Evolutionary conservation across 1,140 invertebrate species (phyloP).

Genomic region (Lethrus apterus): DNA sequence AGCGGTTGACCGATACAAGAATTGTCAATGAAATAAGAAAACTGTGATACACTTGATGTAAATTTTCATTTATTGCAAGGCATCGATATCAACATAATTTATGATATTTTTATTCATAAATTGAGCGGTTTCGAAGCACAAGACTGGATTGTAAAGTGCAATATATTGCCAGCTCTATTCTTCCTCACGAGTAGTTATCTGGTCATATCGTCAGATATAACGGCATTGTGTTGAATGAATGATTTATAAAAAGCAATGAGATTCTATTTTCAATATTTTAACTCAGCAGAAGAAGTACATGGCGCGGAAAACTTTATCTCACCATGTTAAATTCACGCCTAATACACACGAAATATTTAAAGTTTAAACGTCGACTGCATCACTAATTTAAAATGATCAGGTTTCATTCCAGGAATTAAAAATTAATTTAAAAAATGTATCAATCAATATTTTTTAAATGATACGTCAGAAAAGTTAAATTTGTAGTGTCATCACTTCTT

Average conservation of each 20-base stretch:
- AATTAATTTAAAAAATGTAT: no score
- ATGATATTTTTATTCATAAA: constrained; percentile 36
- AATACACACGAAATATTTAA: no score
- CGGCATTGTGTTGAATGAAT: constrained; percentile 27
- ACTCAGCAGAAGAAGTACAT: constrained; percentile 20
- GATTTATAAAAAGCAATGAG: constrained; percentile 33
- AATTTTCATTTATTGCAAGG: constrained; percentile 32
- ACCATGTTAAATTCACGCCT: neutral
- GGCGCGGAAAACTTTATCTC: constrained; percentile 22
- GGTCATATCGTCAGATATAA: constrained; percentile 27
- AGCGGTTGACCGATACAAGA: no score
- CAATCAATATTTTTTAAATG: no score
- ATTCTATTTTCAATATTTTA: constrained; percentile 29
- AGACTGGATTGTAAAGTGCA: constrained; percentile 23
- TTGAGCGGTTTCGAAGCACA: constrained; percentile 30
- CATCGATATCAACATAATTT: constrained; percentile 31
- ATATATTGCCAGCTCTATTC: constrained; percentile 31
- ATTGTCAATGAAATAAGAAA: no score
- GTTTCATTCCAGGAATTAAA: no score
- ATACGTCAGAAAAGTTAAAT: no score
- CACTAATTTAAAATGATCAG: no score
- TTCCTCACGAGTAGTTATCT: constrained; percentile 30
- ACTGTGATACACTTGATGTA: no score
- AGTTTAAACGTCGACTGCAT: no score
- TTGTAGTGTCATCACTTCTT: no score